Conservation (phyloP, 2,113 vertebrate genomes). For the Gasterosteus aculeatus region DNA sequence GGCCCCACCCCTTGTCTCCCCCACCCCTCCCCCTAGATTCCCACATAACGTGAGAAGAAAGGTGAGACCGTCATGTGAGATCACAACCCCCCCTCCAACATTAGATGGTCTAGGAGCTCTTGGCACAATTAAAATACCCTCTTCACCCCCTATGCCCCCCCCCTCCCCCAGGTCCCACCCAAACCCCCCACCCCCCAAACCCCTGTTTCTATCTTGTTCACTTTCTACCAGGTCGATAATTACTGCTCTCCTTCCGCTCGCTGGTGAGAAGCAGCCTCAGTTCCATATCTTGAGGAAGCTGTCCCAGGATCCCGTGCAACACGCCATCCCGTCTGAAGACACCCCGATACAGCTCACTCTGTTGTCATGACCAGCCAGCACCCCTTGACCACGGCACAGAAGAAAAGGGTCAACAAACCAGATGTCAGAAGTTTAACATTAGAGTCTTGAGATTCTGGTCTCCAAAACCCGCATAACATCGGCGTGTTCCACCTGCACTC, state of each 20-base stretch:
- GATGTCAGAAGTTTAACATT: neutral
- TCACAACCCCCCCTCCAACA: conserved; percentile 56
- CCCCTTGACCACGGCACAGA: conserved; percentile 77
- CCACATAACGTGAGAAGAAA: conserved; percentile 52
- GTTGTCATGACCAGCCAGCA: conserved; percentile 96
- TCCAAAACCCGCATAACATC: neutral
- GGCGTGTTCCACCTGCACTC: conserved; percentile 56
- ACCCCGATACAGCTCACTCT: conserved; percentile 97
- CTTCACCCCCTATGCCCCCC: conserved; percentile 51
- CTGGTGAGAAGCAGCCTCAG: conserved; percentile 67
- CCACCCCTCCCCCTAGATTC: conserved; percentile 16
- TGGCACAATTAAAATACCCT: conserved; percentile 74
- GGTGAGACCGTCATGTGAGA: conserved; percentile 46
- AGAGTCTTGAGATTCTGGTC: neutral
- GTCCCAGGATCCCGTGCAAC: conserved; percentile 98
- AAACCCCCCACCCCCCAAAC: conserved; percentile 37
- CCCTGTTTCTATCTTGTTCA: conserved; percentile 41
- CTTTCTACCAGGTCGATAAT: conserved; percentile 32
- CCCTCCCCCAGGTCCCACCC: conserved; percentile 11
- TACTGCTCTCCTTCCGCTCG: conserved; percentile 35
- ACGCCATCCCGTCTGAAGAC: conserved; percentile 92
- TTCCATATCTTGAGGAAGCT: conserved; percentile 99
- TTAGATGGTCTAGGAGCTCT: conserved; percentile 55
- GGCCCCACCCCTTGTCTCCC: conserved; percentile 8
- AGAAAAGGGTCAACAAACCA: neutral